Percentiles rank a stretch among this genome's conserved stretches.
Evolutionary conservation across 2,113 vertebrate species (phyloP).

Genomic region (Antechinus flavipes): DNA sequence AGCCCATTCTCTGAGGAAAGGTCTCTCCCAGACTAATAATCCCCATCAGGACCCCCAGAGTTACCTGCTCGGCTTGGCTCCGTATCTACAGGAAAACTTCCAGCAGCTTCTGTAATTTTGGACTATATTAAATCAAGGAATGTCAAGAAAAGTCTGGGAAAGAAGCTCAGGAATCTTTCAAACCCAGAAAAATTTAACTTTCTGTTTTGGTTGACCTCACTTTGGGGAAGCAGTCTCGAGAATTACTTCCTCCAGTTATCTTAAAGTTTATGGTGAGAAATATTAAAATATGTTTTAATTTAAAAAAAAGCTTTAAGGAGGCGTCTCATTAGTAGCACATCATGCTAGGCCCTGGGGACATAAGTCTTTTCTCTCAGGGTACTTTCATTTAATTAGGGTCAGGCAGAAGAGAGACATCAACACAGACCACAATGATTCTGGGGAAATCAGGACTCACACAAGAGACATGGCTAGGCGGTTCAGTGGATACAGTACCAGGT

Average conservation of each 20-base stretch:
- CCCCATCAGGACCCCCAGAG: too few species aligned
- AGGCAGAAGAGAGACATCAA: neutral
- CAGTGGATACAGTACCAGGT: too few species aligned
- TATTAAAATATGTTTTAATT: neutral
- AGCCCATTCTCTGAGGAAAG: neutral
- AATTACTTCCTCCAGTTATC: neutral
- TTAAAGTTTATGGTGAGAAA: neutral
- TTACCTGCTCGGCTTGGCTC: neutral
- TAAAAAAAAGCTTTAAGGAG: neutral
- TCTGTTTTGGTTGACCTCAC: neutral
- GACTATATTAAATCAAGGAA: neutral
- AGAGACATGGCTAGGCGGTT: neutral
- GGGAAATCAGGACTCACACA: too few species aligned
- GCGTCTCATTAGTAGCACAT: neutral
- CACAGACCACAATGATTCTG: neutral
- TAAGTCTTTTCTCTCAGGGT: neutral
- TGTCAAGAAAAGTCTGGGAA: neutral
- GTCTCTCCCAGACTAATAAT: neutral
- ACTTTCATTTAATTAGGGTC: neutral
- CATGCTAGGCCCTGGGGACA: neutral
- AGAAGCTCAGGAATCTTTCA: neutral
- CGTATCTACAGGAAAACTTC: neutral
- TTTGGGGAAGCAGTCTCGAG: neutral
- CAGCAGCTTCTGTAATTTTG: neutral
- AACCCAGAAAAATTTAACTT: neutral